Conservation (phyloP, 2,888 invertebrate genomes). For the Beris chalybata region DNA sequence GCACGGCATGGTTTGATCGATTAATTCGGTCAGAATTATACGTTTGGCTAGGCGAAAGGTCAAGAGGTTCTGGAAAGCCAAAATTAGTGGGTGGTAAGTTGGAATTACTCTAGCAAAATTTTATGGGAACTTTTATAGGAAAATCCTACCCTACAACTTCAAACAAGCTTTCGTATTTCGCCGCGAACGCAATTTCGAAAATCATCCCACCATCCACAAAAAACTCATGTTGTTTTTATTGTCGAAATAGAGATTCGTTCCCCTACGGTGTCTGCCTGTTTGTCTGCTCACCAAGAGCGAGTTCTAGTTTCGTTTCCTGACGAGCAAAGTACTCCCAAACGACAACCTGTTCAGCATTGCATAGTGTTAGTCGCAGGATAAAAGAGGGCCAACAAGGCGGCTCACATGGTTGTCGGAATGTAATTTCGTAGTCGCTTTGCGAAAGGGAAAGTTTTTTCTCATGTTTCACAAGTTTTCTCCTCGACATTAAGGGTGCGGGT, state of each 20-base stretch:
- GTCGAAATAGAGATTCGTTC: not conserved
- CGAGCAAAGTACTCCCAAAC: conserved; percentile 22
- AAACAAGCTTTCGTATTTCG: not conserved
- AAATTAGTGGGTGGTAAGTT: no score
- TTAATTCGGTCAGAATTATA: conserved; percentile 17
- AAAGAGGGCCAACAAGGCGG: conserved; percentile 14
- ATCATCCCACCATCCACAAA: conserved; percentile 9
- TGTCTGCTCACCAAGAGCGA: conserved; percentile 11
- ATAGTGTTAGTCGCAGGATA: conserved; percentile 14
- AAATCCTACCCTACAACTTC: not conserved
- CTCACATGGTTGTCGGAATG: not conserved
- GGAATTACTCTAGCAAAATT: not conserved
- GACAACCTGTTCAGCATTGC: conserved; percentile 29
- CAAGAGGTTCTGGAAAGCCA: not conserved
- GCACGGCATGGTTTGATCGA: conserved; percentile 21
- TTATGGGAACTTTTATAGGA: conserved; percentile 20
- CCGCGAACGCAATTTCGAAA: conserved; percentile 19
- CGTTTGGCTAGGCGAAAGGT: conserved; percentile 3
- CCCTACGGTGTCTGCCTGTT: not conserved
- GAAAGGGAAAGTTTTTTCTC: conserved; percentile 24
- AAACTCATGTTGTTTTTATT: conserved; percentile 1
- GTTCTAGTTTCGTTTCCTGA: not conserved
- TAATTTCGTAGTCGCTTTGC: not conserved
- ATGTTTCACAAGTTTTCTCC: no score
- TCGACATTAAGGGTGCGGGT: no score